A percentile compares a stretch with the other conserved stretches of the same genome.
These are phyloP conservation scores for Lepus townsendii DNA, from an alignment of 2,797 vertebrate species.

Conservation along the genomic window DNA sequence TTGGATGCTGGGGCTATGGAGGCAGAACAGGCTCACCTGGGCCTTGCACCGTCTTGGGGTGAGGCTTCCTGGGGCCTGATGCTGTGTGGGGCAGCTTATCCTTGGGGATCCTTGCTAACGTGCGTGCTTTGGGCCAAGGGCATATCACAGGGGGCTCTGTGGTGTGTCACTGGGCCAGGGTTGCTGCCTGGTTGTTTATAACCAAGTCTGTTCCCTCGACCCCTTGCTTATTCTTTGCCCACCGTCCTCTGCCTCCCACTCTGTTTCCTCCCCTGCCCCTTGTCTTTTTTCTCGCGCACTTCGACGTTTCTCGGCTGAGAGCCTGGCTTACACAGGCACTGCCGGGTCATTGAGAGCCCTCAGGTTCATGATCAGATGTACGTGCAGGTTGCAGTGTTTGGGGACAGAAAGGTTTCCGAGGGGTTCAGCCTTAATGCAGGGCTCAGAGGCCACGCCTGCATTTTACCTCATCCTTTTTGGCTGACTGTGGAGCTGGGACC, in stretches of 20 bases:
- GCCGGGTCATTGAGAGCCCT: background rate
- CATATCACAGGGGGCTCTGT: background rate
- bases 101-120: rapidly evolving
- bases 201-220: background rate
- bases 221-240: background rate
- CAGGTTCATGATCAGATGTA: background rate
- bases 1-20: background rate
- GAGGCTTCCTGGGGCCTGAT: background rate
- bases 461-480: background rate
- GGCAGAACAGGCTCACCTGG: background rate
- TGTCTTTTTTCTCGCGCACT: background rate
- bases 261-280: no score
- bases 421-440: background rate
- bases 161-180: rapidly evolving
- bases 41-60: rapidly evolving
- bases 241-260: no score
- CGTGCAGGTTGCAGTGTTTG: rapidly evolving
- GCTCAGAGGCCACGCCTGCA: background rate
- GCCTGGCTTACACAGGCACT: background rate
- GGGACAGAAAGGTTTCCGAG: background rate
- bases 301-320: background rate
- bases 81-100: no score
- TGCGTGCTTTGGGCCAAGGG: background rate
- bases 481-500: background rate
- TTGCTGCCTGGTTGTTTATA: background rate